Evolutionary conservation across 2,113 vertebrate species (phyloP), one percentile per base, ranked within the genome.

Genomic region (Phrynosoma platyrhinos): DNA sequence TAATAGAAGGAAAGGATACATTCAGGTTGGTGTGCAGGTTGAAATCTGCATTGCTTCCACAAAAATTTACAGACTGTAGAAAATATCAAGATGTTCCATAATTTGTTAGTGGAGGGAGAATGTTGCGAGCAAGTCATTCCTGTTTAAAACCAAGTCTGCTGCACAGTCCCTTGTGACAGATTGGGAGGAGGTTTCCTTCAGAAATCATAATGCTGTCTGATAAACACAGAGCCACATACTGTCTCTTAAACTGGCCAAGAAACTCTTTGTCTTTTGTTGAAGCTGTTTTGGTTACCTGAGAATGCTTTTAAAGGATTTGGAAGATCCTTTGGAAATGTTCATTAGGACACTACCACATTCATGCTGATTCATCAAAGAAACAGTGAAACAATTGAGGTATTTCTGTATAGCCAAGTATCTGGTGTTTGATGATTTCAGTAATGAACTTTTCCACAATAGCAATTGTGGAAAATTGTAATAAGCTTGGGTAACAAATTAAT

Each of bases 251-350:
- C 14, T 62, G 13, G 58, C 12, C 18, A 66, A 66, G 32, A 25
- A 40, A 25, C 64, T 68, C 68, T 82, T 13, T 42, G 75, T 66
- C 9, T 62, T 84, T 20, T n/a, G 4, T 75, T 66, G 53, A n/a
- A 76, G 58, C 53, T 30, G 32, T 77, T 71, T 40, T 25, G 32
- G 83, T 53, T n/a, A 32, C 32, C 58, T 32, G 58, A 42, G 74
- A 78, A 86, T 86, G 75, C 84, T 79, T 86, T 79, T 69, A 68
- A 86, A 68, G 62, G 75, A 85, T 85, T 85, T 85, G 72, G 52
- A 53, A 76, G 64, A 30, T 86, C 58, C 75, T 62, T 62, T 18
- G 58, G 58, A 62, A 62, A 62, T 62, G 58, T 62, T 62, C 13
- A 62, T 62, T 62, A 16, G 58, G 58, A 62, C 58, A 62, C 58